Evolutionary conservation across 2,888 invertebrate species (phyloP).

Genomic region (Acronicta alni): DNA sequence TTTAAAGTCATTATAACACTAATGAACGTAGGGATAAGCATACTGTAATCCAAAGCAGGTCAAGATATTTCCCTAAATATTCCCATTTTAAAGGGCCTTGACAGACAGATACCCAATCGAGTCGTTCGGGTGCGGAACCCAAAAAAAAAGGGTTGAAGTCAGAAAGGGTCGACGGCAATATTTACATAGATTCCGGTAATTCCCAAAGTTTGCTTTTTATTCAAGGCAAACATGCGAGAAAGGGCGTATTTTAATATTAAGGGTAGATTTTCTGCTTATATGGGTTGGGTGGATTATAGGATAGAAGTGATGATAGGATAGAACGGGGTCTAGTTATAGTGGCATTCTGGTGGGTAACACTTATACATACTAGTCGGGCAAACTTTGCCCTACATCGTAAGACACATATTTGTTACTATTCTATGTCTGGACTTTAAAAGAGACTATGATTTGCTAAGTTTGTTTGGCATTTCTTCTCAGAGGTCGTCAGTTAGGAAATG

Average conservation of each 20-base stretch:
- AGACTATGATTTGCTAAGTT: too few relatives aligned
- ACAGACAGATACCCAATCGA: conserved; percentile 52
- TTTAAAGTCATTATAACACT: too few relatives aligned
- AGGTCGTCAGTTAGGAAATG: too few relatives aligned
- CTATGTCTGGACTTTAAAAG: too few relatives aligned
- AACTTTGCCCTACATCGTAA: too few relatives aligned
- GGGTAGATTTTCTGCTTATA: conserved; percentile 45
- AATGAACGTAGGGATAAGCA: background rate
- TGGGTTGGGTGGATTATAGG: conserved; percentile 45
- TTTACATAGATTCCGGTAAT: conserved; percentile 72
- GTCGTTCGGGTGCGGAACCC: conserved; percentile 38
- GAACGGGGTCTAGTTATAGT: conserved; percentile 1
- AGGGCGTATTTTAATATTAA: conserved; percentile 55
- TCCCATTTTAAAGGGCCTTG: conserved; percentile 42
- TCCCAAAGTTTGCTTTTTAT: conserved; percentile 69
- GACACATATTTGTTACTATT: too few relatives aligned
- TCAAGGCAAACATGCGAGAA: conserved; percentile 50
- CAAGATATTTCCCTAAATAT: conserved; percentile 17
- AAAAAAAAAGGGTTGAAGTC: conserved; percentile 66
- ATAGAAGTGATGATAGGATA: conserved; percentile 35
- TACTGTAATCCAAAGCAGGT: background rate
- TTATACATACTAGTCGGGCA: too few relatives aligned
- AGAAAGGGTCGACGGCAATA: conserved; percentile 68
- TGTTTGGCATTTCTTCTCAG: too few relatives aligned
- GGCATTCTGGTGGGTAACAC: too few relatives aligned